Percentiles rank a stretch among this genome's conserved stretches.
phyloP scores from a whole-genome alignment of 2,888 invertebrate species.

The Apotomis turbidana region DNA sequence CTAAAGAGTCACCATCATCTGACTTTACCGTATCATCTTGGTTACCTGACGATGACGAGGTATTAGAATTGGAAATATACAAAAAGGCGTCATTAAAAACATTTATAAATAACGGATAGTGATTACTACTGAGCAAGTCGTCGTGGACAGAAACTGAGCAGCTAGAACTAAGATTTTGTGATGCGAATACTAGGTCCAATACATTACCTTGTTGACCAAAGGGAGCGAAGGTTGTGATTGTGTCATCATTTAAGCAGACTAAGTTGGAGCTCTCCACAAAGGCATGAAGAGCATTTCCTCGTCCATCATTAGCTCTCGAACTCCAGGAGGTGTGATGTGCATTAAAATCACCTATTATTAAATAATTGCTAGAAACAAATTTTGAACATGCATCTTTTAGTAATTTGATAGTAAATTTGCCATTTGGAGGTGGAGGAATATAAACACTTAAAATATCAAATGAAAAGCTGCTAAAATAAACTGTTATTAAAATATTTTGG shows the following conservation, averaged over 20 bases:
- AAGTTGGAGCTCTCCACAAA: not conserved
- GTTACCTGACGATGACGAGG: too few species aligned
- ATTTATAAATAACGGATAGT: not conserved
- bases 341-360: conserved; percentile 18
- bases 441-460: conserved; percentile 9
- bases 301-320: not conserved
- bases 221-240: not conserved
- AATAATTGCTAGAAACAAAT: not conserved
- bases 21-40: too few species aligned
- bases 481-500: conserved; percentile 4
- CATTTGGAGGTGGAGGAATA: conserved; percentile 17
- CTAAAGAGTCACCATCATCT: too few species aligned
- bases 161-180: too few species aligned
- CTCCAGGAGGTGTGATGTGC: conserved; percentile 8
- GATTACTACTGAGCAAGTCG: conserved; percentile 17
- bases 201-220: too few species aligned
- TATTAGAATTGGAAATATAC: too few species aligned
- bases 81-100: not conserved
- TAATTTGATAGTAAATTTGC: not conserved
- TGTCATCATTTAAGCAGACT: conserved; percentile 14
- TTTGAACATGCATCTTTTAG: not conserved
- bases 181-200: too few species aligned
- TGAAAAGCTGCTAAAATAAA: not conserved
- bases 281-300: conserved; percentile 13
- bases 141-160: too few species aligned